phyloP scores from a whole-genome alignment of 2,888 invertebrate species.

The Aethes cnicana region DNA sequence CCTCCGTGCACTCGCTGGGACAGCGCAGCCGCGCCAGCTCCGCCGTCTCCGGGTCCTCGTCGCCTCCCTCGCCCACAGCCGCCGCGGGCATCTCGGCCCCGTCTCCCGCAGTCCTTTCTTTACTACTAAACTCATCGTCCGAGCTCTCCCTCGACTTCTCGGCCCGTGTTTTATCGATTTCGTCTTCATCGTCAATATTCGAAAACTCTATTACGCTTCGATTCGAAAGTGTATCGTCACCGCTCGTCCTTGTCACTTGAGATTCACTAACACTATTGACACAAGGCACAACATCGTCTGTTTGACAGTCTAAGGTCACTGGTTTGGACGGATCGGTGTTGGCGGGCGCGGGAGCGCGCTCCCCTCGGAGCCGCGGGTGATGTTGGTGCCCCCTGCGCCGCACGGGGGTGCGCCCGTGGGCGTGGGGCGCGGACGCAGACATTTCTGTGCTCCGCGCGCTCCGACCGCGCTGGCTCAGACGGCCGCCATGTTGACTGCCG shows the following conservation, averaged over 20 bases:
- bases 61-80: slow-evolving; percentile 59
- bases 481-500: slow-evolving; percentile 84
- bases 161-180: slow-evolving; percentile 59
- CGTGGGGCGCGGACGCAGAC: slow-evolving; percentile 83
- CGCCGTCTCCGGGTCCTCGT: slow-evolving; percentile 89
- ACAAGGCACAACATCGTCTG: slow-evolving; percentile 80
- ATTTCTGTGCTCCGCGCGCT: slow-evolving; percentile 75
- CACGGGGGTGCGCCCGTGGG: slow-evolving; percentile 82
- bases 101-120: slow-evolving; percentile 71
- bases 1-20: slow-evolving; percentile 94
- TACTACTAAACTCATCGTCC: slow-evolving; percentile 73
- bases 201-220: slow-evolving; percentile 60
- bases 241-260: slow-evolving; percentile 80
- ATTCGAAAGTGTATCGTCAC: slow-evolving; percentile 82
- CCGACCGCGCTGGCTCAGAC: slow-evolving; percentile 76
- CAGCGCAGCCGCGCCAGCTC: slow-evolving; percentile 93
- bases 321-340: slow-evolving; percentile 70
- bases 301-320: slow-evolving; percentile 72
- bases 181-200: slow-evolving; percentile 69
- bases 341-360: slow-evolving; percentile 71
- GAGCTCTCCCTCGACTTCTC: slow-evolving; percentile 63
- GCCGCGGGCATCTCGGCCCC: slow-evolving; percentile 68
- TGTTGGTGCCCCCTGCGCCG: slow-evolving; percentile 89
- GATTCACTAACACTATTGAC: slow-evolving; percentile 82
- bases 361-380: slow-evolving; percentile 86